Evolutionary conservation across 2,888 invertebrate species (phyloP).

Genomic region (Miltochrista miniata): DNA sequence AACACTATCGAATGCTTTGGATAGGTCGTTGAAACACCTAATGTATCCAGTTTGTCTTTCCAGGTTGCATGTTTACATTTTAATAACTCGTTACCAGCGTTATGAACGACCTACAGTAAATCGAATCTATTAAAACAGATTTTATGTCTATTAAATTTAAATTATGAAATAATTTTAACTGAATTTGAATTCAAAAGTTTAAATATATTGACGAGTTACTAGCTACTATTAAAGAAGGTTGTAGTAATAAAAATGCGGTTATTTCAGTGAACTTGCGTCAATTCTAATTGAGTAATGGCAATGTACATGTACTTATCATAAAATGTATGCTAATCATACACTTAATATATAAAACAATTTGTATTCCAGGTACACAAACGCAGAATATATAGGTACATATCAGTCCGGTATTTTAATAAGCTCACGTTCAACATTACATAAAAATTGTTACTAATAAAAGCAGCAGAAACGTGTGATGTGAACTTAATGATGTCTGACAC

Average conservation of each 20-base stretch:
- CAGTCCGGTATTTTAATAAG: conserved; percentile 17
- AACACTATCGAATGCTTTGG: too few relatives aligned
- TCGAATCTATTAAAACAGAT: too few relatives aligned
- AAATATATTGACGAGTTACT: background rate
- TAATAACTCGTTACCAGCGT: too few relatives aligned
- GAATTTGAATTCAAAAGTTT: background rate
- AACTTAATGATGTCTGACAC: conserved; percentile 1
- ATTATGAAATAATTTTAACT: too few relatives aligned
- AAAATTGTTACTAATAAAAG: conserved; percentile 15
- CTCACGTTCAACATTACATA: conserved; percentile 17
- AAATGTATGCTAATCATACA: conserved; percentile 8
- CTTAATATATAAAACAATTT: conserved; percentile 42
- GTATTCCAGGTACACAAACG: conserved; percentile 31
- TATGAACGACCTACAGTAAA: too few relatives aligned
- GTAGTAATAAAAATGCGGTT: background rate
- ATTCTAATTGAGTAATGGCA: background rate
- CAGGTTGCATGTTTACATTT: too few relatives aligned
- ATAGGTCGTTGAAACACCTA: too few relatives aligned
- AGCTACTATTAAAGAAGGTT: too few relatives aligned
- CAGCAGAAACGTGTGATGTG: conserved; percentile 12
- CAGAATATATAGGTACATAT: conserved; percentile 15
- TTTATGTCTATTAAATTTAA: too few relatives aligned
- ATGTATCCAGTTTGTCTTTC: too few relatives aligned
- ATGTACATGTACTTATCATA: conserved; percentile 1
- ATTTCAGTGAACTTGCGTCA: conserved; percentile 1